Percentiles rank a stretch among this genome's conserved stretches.
phyloP scores from a whole-genome alignment of 2,888 invertebrate species.

The Melipona beecheii region DNA sequence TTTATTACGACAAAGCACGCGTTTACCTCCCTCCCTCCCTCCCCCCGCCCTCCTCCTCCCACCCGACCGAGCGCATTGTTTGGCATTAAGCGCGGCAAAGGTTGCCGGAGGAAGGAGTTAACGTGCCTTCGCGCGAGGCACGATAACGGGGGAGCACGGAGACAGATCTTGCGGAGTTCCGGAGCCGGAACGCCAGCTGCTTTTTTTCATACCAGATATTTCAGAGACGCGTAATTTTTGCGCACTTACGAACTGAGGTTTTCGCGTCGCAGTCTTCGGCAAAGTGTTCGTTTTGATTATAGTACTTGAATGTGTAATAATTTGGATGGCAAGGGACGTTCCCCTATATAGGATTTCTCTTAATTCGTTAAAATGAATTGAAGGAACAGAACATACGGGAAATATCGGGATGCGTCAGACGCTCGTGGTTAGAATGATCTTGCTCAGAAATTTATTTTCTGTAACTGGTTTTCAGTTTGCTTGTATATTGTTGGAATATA shows the following conservation, averaged over 20 bases:
- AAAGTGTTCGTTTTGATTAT: background rate
- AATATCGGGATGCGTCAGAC: background rate
- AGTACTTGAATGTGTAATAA: background rate
- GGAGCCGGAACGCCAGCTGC: background rate
- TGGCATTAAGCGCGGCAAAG: conserved; percentile 67
- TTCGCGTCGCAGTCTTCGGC: background rate
- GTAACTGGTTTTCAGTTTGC: background rate
- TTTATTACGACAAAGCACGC: conserved; percentile 74
- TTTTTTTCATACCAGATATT: background rate
- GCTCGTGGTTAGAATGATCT: background rate
- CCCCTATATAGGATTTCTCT: background rate
- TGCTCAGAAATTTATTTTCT: background rate
- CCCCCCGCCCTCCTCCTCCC: background rate
- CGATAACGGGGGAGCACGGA: conserved; percentile 26
- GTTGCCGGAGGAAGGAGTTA: conserved; percentile 66
- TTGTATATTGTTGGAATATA: background rate
- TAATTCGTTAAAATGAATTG: background rate
- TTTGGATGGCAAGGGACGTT: background rate
- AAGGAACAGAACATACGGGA: background rate
- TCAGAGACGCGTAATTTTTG: background rate
- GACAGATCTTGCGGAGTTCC: conserved; percentile 33
- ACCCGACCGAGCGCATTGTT: conserved; percentile 67
- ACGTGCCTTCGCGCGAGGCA: conserved; percentile 63
- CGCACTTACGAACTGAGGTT: background rate
- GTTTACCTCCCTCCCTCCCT: conserved; percentile 37